Evolutionary conservation across 53 echinoderm and acorn worm species (phyloP), one percentile per base, ranked within the genome.

Genomic region (Antedon mediterranea): DNA sequence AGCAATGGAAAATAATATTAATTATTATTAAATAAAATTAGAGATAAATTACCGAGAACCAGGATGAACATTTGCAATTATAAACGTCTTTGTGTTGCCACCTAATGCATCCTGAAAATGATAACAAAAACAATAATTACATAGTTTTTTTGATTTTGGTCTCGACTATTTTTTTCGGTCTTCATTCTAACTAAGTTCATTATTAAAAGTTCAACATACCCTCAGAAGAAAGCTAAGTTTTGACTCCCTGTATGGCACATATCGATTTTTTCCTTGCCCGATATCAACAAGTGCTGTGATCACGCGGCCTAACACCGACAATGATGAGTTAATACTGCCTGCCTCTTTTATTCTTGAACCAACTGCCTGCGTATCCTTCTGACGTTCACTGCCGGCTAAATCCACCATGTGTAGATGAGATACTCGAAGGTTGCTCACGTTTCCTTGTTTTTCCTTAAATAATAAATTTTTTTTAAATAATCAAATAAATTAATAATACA

Each of bases 51-150:
- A 93, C 94, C 83, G 90, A 20, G 89, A 84, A 41, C 92, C 97
- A 20, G 97, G 97, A 82, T 97, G 97, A 30, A 97, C 97, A 74
- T 91, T 91, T 26, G 97, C 97, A 74, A 97, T 97, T 84, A 97
- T 97, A 74, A 80, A 97, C 0, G 97, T 97, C 81, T 97, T 97
- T 3, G 97, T 87, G 76, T 97, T 97, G 11, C 97, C 97, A 75
- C 97, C 97, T n/a, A 97, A 71, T 27, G 97, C 87, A 86, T 97
- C 97, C 97, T 97, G 78, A 8, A 74, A 31, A 78, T 32, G 71
- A 78, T n/a, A 30, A 29, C 31, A 72, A 29, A 0, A 41, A 28
- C 76, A 34, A 71, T 29, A 29, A 77, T 34, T 31, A 4, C 28
- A 2, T 8, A 41, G 11, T 11, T 37, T 37, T 37, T 37, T 37